Evolutionary conservation across 2,888 invertebrate species (phyloP).

Genomic region (Tipula unca): DNA sequence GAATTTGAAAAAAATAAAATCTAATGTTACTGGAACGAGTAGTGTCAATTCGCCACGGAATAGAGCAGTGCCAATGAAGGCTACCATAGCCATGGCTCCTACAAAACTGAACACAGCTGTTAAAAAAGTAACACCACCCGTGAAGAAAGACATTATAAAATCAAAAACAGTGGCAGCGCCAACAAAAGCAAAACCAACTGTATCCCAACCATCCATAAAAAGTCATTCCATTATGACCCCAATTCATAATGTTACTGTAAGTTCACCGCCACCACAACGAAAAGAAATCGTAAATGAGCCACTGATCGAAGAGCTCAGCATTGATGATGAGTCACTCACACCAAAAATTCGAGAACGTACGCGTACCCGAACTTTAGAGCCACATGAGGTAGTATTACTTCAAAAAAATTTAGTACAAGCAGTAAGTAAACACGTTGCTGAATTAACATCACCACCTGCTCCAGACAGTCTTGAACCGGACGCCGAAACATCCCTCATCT

Average conservation of each 20-base stretch:
- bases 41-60: background rate
- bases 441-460: background rate
- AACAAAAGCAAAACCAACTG: background rate
- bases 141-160: background rate
- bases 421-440: background rate
- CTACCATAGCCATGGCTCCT: background rate
- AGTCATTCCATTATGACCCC: conserved; percentile 32
- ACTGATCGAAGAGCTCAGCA: background rate
- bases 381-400: conserved; percentile 34
- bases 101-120: background rate
- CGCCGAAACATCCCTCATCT: background rate
- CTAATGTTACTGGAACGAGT: background rate
- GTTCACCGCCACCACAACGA: conserved; percentile 37
- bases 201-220: background rate
- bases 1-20: background rate
- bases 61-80: background rate
- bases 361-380: conserved; percentile 33
- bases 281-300: conserved; percentile 23
- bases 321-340: background rate
- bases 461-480: conserved; percentile 22
- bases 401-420: conserved; percentile 26
- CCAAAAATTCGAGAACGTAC: conserved; percentile 24
- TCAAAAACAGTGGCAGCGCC: background rate
- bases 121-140: background rate
- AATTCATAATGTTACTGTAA: conserved; percentile 39